A percentile compares a stretch with the other conserved stretches of the same genome.
These are phyloP conservation scores for Pandemis cinnamomeana DNA, from an alignment of 2,888 invertebrate species.

Conservation along the genomic window DNA sequence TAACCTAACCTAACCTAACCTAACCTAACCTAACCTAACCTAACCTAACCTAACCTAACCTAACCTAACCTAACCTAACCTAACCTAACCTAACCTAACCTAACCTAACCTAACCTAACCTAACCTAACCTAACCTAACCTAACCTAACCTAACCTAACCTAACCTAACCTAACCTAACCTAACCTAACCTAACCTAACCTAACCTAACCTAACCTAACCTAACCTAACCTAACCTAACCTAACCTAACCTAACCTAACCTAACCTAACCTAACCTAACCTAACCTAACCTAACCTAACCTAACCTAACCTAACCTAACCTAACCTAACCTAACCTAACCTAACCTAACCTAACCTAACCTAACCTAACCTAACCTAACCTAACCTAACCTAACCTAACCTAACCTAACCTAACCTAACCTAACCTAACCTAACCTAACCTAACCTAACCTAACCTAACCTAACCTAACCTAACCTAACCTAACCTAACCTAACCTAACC, in stretches of 20 bases:
- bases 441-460: slow-evolving; percentile 28
- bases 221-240: slow-evolving; percentile 43
- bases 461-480: slow-evolving; percentile 37
- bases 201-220: slow-evolving; percentile 37
- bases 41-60: too few species aligned
- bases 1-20: background rate
- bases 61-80: slow-evolving; percentile 43
- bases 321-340: slow-evolving; percentile 42
- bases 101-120: slow-evolving; percentile 44
- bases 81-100: slow-evolving; percentile 38
- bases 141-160: slow-evolving; percentile 42
- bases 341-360: slow-evolving; percentile 27
- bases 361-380: slow-evolving; percentile 11
- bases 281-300: slow-evolving; percentile 44
- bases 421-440: slow-evolving; percentile 21
- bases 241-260: slow-evolving; percentile 44
- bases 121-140: slow-evolving; percentile 43
- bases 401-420: slow-evolving; percentile 21
- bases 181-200: too few species aligned
- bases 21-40: background rate
- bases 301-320: slow-evolving; percentile 43
- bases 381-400: slow-evolving; percentile 23
- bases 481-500: slow-evolving; percentile 37
- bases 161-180: too few species aligned
- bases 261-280: slow-evolving; percentile 42